A percentile compares a stretch with the other conserved stretches of the same genome.
phyloP scores from a whole-genome alignment of 1,140 invertebrate genomes.

The Drosophila aff. region DNA sequence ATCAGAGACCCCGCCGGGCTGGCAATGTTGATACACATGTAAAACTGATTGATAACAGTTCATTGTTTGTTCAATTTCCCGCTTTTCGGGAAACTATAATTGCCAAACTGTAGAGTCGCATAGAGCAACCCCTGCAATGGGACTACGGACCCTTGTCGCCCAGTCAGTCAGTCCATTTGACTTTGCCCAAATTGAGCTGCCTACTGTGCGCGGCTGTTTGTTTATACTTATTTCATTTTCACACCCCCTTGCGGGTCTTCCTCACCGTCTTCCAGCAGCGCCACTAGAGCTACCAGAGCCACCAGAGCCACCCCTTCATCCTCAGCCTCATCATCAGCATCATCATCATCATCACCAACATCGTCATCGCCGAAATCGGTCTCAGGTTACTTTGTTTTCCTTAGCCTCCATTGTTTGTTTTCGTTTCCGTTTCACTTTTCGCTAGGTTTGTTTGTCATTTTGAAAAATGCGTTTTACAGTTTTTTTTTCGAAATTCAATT shows the following conservation, averaged over 20 bases:
- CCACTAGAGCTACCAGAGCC: conserved; percentile 6
- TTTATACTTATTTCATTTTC: conserved; percentile 82
- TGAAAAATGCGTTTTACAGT: conserved; percentile 67
- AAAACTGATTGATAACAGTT: conserved; percentile 46
- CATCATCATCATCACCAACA: conserved; percentile 35
- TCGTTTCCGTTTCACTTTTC: conserved; percentile 79
- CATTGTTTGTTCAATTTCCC: conserved; percentile 27
- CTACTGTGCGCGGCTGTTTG: conserved; percentile 67
- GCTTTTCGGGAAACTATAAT: conserved; percentile 36
- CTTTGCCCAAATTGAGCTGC: conserved; percentile 60
- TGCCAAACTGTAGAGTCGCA: conserved; percentile 35
- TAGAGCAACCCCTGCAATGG: conserved; percentile 13
- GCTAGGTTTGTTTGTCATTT: conserved; percentile 65
- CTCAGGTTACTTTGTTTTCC: conserved; percentile 81
- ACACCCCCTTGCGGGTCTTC: conserved; percentile 59
- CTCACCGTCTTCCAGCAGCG: conserved; percentile 1
- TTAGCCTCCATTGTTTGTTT: conserved; percentile 74
- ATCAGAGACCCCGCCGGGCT: not conserved
- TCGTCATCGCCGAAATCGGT: conserved; percentile 50
- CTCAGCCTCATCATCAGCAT: conserved; percentile 35
- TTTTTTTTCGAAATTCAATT: conserved; percentile 68
- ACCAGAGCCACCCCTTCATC: conserved; percentile 10
- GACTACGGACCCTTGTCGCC: conserved; percentile 11
- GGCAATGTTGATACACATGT: conserved; percentile 12
- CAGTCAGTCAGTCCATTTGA: conserved; percentile 54